phyloP scores from a whole-genome alignment of 2,797 vertebrate species.

The Poeciliopsis paucimaculata region DNA sequence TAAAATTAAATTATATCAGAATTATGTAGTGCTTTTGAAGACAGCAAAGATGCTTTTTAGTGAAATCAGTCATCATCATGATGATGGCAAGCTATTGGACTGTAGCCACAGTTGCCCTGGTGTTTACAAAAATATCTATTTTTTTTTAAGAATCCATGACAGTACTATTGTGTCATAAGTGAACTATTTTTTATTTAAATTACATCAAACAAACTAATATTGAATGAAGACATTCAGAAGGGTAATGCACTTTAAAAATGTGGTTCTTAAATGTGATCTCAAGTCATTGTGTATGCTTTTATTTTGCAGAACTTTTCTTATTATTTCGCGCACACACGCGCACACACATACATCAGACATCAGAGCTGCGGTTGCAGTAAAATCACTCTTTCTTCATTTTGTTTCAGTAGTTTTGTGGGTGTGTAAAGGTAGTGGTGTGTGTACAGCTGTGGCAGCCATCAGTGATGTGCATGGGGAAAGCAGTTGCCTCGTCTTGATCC shows the following conservation, averaged over 20 bases:
- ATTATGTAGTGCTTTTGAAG: no score
- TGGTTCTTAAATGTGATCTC: not conserved
- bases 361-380: not conserved
- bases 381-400: conserved; percentile 7
- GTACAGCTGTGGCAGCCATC: not conserved
- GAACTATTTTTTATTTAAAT: not conserved
- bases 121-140: not conserved
- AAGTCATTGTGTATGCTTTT: not conserved
- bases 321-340: not conserved
- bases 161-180: not conserved
- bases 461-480: not conserved
- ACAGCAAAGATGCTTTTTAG: no score
- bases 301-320: not conserved
- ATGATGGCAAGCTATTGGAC: no score
- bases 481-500: conserved; percentile 13
- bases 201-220: not conserved
- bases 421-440: not conserved
- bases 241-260: not conserved
- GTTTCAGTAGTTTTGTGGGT: not conserved
- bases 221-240: not conserved
- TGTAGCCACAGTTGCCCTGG: no score
- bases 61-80: no score
- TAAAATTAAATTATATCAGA: no score
- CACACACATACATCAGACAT: not conserved
- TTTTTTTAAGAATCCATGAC: not conserved